phyloP scores from a whole-genome alignment of 2,888 invertebrate genomes.

The Tromatobia lineatoria region DNA sequence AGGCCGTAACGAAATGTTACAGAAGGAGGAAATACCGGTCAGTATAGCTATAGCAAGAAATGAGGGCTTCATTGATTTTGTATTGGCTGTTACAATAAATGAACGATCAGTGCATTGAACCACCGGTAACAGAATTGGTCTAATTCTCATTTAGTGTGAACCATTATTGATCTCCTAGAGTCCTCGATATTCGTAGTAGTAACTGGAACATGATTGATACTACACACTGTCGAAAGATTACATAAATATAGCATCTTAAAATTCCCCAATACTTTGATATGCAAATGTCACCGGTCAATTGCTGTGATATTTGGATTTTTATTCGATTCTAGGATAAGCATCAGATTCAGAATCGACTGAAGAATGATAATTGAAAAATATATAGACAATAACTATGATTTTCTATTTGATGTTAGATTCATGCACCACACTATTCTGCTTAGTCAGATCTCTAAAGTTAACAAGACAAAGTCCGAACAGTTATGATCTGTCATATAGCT shows the following conservation, averaged over 20 bases:
- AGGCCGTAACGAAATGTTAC: neutral
- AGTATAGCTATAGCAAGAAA: constrained; percentile 11
- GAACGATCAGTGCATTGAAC: constrained; percentile 8
- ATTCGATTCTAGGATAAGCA: neutral
- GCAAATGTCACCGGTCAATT: neutral
- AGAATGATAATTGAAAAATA: no score
- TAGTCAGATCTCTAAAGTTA: no score
- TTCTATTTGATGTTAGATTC: no score
- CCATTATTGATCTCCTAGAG: neutral
- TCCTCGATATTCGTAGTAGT: neutral
- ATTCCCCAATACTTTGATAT: neutral
- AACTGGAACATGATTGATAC: neutral
- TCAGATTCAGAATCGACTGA: no score
- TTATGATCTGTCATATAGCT: no score
- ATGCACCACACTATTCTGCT: no score
- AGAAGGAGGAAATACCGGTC: neutral
- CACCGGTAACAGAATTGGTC: constrained; percentile 42
- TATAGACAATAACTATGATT: no score
- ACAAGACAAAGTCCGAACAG: no score
- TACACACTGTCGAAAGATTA: neutral
- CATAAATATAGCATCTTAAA: neutral
- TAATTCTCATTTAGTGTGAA: constrained; percentile 33
- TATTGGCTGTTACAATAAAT: constrained; percentile 28
- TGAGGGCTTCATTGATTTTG: constrained; percentile 36
- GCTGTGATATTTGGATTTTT: neutral